These are phyloP conservation scores for Vireo altiloquus DNA, from an alignment of 2,113 vertebrate genomes.

Conservation along the genomic window DNA sequence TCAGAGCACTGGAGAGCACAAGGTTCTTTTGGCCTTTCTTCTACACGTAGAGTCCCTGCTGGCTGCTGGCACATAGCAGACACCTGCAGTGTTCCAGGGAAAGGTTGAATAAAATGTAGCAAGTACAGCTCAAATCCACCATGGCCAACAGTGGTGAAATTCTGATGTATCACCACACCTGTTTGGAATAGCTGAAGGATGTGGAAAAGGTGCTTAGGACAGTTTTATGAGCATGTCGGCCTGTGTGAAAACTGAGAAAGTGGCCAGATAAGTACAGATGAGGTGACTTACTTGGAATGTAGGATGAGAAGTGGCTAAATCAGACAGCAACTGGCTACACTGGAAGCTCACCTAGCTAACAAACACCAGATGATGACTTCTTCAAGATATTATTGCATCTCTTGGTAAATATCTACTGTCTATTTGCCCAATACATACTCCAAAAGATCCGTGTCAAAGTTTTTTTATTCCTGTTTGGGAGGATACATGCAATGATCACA, in stretches of 20 bases:
- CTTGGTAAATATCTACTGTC: not conserved
- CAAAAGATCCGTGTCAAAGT: not conserved
- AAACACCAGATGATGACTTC: not conserved
- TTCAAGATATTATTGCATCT: not conserved
- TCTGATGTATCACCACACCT: slow-evolving; percentile 34
- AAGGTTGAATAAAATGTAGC: not conserved
- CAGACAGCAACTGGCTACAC: not conserved
- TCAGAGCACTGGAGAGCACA: not conserved
- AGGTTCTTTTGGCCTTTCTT: not conserved
- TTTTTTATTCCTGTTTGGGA: not conserved
- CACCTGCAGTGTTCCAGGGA: not conserved
- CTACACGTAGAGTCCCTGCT: not conserved
- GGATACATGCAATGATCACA: not conserved
- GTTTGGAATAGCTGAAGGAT: slow-evolving; percentile 16
- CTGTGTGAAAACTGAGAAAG: slow-evolving; percentile 44
- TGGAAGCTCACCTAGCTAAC: not conserved
- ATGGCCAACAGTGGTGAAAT: not conserved
- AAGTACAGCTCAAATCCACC: not conserved
- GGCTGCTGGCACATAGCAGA: not conserved
- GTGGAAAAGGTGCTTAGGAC: slow-evolving; percentile 28
- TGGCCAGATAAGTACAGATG: slow-evolving; percentile 9
- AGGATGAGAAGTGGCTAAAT: not conserved
- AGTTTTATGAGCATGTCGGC: not conserved
- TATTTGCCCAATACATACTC: not conserved
- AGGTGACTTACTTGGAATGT: slow-evolving; percentile 39